Evolutionary conservation across 2,888 invertebrate genomes (phyloP), one percentile per base, ranked within the genome.

Genomic region (Catocala fraxini): DNA sequence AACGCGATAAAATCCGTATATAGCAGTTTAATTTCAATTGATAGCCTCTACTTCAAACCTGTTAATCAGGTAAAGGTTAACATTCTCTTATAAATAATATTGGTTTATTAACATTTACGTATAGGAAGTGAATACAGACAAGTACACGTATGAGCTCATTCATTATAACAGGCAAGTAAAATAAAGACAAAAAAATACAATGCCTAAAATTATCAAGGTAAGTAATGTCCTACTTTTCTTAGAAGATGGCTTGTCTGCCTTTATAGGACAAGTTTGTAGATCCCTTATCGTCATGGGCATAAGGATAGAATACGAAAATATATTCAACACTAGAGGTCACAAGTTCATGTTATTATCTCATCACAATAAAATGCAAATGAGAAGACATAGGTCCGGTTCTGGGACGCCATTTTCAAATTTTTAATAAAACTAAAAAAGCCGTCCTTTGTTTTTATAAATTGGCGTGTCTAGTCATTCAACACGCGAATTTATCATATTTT

Each of bases 281-380:
- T 64, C 15, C 5, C 57, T 49, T 54, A 67, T 73, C 41, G 41
- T 15, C 39, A 52, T 25, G 3, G 41, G 9, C 6, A 11, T 33
- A 58, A 73, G 58, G 63, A 74, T 62, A 42, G 58, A 35, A 48
- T 45, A 42, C 5, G 42, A 55, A 48, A 62, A 53, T 51, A 12
- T 34, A 6, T 35, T 49, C 48, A 10, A 12, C 51, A 6, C 6
- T 53, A 52, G 61, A 65, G 64, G 66, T 72, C 61, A 65, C 39
- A 51, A 58, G 69, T 57, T 65, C 53, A 56, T 6, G 53, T 5
- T 39, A 39, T 56, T 60, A 53, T 39, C 45, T 25, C 48, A 54
- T n/a, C 39, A 47, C 55, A 45, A 66, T 67, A 66, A 70, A 57
- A 72, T 73, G 53, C 59, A 56, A 75, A 73, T 70, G 49, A 62